Base-by-base conservation (phyloP, 2,888 invertebrate species). In the Furcula furcula region DNA sequence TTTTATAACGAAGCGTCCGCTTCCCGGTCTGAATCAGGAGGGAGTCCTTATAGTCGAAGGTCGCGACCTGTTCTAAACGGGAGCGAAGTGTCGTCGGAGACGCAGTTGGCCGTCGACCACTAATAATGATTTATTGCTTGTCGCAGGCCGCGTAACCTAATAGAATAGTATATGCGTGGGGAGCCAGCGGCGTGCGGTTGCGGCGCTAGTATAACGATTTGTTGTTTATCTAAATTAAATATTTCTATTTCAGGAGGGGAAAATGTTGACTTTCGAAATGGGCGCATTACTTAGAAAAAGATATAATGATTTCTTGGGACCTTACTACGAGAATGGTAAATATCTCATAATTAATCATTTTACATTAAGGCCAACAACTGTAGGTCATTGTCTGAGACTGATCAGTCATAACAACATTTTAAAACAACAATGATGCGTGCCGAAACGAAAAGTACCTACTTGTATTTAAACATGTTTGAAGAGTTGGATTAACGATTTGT, bases 251-350 rank as follows among this genome's bases (percentile, higher is more conserved):
- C 75, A 91, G 91, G 80, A 83, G 55, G 91, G 91, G 29, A 91
- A 91, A 56, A 76, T 80, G 74, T 73, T 90, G 51, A 90, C 90
- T 54, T 91, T 77, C 55, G 81, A 88, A 67, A 84, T 91, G 70
- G 91, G 91, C 63, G 80, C 80, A 64, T 78, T 86, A 68, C 80
- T 92, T 70, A 87, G 90, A 52, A 75, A 79, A 34, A 73, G 80
- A 68, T 92, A 92, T 58, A 69, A 81, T 36, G 63, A 75, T 12
- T 90, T 90, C 55, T 68, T 92, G 49, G 90, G 90, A 23, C 73
- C 77, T 31, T 63, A 77, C 42, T 92, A 79, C 68, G 56, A 74
- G 39, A 69, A 72, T 54, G 84, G 87, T 85, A 69, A 62, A 23
- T 40, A 35, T 26, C 38, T 39, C 22, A 9, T 15, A 4, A 10